phyloP scores from a whole-genome alignment of 2,113 vertebrate species.

The Gracilinanus agilis region DNA sequence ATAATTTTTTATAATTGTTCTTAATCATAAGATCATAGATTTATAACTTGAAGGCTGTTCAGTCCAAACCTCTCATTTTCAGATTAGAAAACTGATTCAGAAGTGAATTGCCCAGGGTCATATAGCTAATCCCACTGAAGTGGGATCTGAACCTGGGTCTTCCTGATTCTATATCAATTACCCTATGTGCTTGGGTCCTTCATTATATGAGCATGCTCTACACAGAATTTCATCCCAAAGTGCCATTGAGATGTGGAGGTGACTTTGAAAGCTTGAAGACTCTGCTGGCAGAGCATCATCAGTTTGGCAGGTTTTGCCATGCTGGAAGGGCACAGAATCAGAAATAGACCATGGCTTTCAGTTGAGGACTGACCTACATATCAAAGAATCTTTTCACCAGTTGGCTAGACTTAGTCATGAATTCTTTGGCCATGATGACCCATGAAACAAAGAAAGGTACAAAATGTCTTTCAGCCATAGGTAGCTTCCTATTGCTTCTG shows the following conservation, averaged over 20 bases:
- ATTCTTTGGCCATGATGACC: neutral
- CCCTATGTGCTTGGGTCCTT: neutral
- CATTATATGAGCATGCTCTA: neutral
- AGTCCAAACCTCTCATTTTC: no score
- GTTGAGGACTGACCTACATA: neutral
- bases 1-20: no score
- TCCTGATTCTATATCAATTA: neutral
- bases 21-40: no score
- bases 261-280: neutral
- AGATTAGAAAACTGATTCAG: neutral
- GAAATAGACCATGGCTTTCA: neutral
- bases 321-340: neutral
- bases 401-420: neutral
- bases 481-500: neutral
- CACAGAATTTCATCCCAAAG: neutral
- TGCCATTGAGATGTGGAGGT: neutral
- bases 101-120: neutral
- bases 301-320: neutral
- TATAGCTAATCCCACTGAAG: neutral
- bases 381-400: neutral
- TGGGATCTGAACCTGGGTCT: neutral
- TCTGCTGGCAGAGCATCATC: neutral
- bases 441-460: neutral
- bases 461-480: neutral
- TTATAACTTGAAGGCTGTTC: no score